These are phyloP conservation scores for Hymenochirus boettgeri DNA, from an alignment of 2,113 vertebrate species.

Conservation along the genomic window DNA sequence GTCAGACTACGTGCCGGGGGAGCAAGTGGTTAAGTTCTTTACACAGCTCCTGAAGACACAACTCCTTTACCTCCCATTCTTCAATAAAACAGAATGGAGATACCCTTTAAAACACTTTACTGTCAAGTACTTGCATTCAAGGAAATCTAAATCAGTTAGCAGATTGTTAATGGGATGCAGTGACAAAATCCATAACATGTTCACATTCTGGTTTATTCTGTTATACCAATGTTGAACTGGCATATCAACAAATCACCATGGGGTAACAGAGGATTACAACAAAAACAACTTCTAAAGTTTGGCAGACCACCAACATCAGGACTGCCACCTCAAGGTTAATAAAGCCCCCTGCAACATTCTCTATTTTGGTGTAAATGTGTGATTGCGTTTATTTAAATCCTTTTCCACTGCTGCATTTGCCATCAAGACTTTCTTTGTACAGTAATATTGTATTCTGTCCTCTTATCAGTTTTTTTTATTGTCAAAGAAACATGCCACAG, in stretches of 20 bases:
- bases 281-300: not conserved
- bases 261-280: no score
- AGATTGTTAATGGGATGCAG: no score
- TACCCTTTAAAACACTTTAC: no score
- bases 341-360: not conserved
- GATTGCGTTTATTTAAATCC: not conserved
- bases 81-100: no score
- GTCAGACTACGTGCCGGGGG: no score
- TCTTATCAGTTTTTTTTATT: slow-evolving; percentile 1
- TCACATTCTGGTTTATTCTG: no score
- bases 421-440: slow-evolving; percentile 12
- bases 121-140: no score
- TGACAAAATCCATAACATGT: no score
- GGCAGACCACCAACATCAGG: not conserved
- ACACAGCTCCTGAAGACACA: no score
- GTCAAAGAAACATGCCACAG: slow-evolving; percentile 1
- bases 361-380: not conserved
- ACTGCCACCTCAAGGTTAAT: not conserved
- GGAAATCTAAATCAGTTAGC: no score
- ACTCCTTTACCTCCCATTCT: no score
- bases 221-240: not conserved
- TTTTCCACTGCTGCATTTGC: slow-evolving; percentile 5
- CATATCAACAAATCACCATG: not conserved
- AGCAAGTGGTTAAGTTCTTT: no score
- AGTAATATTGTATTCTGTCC: slow-evolving; percentile 13